phyloP scores from a whole-genome alignment of 1,140 invertebrate species.

The Drosophila albomicans region DNA sequence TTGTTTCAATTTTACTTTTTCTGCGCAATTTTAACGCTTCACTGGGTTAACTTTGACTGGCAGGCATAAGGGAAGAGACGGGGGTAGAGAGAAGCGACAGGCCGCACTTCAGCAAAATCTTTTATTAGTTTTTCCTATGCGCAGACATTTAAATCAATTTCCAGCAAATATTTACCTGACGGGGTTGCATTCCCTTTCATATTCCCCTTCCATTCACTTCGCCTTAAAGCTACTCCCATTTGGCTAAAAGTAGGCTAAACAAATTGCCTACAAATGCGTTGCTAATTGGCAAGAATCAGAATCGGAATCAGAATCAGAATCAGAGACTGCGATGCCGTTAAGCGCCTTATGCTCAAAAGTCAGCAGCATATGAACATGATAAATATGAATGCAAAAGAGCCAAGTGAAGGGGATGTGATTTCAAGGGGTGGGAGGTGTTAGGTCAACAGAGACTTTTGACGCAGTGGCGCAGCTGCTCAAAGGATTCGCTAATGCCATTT shows the following conservation, averaged over 20 bases:
- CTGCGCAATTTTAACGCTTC: slow-evolving; percentile 82
- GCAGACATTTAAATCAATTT: slow-evolving; percentile 54
- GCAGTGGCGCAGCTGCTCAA: slow-evolving; percentile 31
- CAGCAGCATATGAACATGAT: slow-evolving; percentile 75
- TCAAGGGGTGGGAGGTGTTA: slow-evolving; percentile 4
- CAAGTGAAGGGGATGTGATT: not conserved
- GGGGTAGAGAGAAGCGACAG: slow-evolving; percentile 14
- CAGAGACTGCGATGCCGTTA: slow-evolving; percentile 39
- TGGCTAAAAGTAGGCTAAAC: slow-evolving; percentile 61
- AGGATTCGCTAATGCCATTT: not conserved
- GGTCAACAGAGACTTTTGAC: slow-evolving; percentile 1
- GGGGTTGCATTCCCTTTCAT: slow-evolving; percentile 22
- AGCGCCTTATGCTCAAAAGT: slow-evolving; percentile 60
- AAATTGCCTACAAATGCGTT: slow-evolving; percentile 68
- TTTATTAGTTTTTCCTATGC: slow-evolving; percentile 40
- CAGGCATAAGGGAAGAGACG: slow-evolving; percentile 46
- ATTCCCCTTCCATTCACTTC: not conserved
- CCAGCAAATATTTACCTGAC: slow-evolving; percentile 55
- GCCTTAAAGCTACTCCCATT: slow-evolving; percentile 31
- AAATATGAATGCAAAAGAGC: slow-evolving; percentile 67
- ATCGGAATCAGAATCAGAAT: not conserved
- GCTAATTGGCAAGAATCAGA: slow-evolving; percentile 61
- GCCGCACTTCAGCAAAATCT: slow-evolving; percentile 19
- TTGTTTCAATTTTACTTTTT: slow-evolving; percentile 79
- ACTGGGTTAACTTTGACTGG: slow-evolving; percentile 79